phyloP scores from a whole-genome alignment of 2,113 vertebrate species.

The Myanophis thanlyinensis region DNA sequence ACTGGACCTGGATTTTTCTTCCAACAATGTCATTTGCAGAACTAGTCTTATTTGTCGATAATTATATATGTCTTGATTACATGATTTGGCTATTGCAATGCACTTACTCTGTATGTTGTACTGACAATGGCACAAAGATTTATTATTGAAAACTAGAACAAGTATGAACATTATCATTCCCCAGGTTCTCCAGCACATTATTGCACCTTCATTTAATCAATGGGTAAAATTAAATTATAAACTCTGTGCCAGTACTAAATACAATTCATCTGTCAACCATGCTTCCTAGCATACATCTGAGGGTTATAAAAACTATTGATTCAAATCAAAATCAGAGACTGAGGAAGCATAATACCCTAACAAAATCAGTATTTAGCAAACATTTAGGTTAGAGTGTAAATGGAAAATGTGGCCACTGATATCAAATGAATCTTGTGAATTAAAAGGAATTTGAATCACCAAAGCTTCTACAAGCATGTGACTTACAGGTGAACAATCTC shows the following conservation, averaged over 20 bases:
- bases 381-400: constrained; percentile 16
- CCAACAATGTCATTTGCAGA: neutral
- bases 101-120: neutral
- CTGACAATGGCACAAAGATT: neutral
- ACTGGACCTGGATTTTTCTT: too few species aligned
- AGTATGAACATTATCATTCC: neutral
- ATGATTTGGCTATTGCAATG: neutral
- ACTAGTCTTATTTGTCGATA: neutral
- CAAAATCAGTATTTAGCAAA: neutral
- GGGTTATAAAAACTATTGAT: neutral
- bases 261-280: constrained; percentile 7
- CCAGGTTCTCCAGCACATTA: neutral
- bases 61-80: neutral
- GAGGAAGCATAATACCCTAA: neutral
- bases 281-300: neutral
- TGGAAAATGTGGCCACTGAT: neutral
- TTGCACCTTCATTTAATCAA: neutral
- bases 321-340: constrained; percentile 1
- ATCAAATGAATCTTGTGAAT: constrained; percentile 19
- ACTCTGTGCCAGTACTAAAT: neutral
- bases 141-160: neutral
- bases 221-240: neutral
- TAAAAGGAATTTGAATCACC: neutral
- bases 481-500: neutral
- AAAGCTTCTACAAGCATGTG: neutral